These are phyloP conservation scores for Sebastes steindachneri DNA, from an alignment of 2,797 vertebrate species.

Conservation along the genomic window DNA sequence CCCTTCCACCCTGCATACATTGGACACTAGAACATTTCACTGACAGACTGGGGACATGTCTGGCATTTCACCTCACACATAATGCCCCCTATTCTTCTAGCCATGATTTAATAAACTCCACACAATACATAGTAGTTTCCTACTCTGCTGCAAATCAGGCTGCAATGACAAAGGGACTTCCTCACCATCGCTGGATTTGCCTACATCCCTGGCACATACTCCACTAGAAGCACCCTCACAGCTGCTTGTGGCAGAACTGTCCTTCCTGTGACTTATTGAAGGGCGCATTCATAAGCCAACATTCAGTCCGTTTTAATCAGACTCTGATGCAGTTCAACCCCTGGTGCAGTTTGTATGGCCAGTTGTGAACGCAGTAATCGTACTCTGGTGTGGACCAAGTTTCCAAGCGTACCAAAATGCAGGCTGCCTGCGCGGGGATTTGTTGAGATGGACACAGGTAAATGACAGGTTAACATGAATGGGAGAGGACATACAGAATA, in stretches of 20 bases:
- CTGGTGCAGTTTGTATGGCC: too few species aligned
- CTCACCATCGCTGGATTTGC: not conserved
- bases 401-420: too few species aligned
- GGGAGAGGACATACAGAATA: too few species aligned
- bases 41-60: conserved; percentile 29
- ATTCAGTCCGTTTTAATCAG: too few species aligned
- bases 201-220: not conserved
- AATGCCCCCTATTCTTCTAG: conserved; percentile 34
- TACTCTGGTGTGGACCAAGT: too few species aligned
- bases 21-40: conserved; percentile 1
- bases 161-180: conserved; percentile 1
- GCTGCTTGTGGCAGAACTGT: not conserved
- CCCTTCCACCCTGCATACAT: not conserved
- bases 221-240: not conserved
- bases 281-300: too few species aligned
- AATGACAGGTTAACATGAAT: too few species aligned
- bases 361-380: too few species aligned
- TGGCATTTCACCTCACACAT: conserved; percentile 40
- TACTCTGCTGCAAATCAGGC: not conserved
- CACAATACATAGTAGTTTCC: conserved; percentile 12
- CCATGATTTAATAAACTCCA: conserved; percentile 45
- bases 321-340: too few species aligned
- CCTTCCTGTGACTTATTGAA: not conserved
- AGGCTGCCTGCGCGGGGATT: too few species aligned
- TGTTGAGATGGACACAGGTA: too few species aligned